A percentile compares a stretch with the other conserved stretches of the same genome.
These are phyloP conservation scores for Hyaena hyaena DNA, from an alignment of 2,113 vertebrate species.

Conservation along the genomic window DNA sequence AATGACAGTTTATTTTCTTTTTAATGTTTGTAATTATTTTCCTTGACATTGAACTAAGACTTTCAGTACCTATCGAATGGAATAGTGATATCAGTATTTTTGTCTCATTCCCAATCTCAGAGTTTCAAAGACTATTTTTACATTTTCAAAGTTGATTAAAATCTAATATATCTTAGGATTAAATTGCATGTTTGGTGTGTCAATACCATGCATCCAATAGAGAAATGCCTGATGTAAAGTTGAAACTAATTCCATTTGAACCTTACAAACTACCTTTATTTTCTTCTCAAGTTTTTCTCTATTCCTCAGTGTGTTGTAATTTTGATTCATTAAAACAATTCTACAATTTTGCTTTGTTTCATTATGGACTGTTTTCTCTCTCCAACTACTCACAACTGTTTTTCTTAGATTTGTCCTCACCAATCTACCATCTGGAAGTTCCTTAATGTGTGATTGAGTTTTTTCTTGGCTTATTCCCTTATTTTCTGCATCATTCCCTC, in stretches of 20 bases:
- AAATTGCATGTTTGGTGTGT: background rate
- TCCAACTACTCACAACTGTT: background rate
- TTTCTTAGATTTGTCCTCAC: background rate
- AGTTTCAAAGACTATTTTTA: slow-evolving; percentile 26
- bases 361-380: background rate
- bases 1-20: background rate
- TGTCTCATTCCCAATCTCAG: background rate
- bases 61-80: background rate
- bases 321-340: background rate
- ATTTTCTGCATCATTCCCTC: background rate
- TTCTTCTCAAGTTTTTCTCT: background rate
- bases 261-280: background rate
- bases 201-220: background rate
- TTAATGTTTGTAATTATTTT: background rate
- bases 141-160: slow-evolving; percentile 1
- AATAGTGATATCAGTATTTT: background rate
- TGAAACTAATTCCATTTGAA: background rate
- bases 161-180: background rate
- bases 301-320: background rate
- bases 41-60: background rate
- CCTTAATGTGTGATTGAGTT: background rate
- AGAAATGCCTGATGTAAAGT: background rate
- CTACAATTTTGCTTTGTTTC: background rate
- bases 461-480: background rate
- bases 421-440: background rate